Base-by-base conservation (phyloP, 1,140 invertebrate species). In the Drosophila aff. region DNA sequence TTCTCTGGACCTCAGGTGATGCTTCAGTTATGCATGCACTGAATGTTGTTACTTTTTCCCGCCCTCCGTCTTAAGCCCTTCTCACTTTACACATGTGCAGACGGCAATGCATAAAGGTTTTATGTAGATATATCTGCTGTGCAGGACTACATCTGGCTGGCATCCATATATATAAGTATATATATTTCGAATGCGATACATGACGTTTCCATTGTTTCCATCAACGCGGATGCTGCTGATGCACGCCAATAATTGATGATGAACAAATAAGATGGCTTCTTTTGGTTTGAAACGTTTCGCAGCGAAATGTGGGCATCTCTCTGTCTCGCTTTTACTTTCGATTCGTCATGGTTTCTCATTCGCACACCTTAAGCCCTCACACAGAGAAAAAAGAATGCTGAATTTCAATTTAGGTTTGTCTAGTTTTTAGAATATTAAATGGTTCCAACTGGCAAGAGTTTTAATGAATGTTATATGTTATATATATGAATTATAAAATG, bases 261-360 rank as follows among this genome's bases (percentile, higher is more conserved):
- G 85, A 90, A 90, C 85, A 89, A 84, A 89, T 89, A 90, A 89
- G 85, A 89, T 89, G 85, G 81, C 79, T 89, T 84, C 85, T 90
- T 81, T 84, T 63, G 85, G 78, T 80, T 82, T 83, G 69, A 65
- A 71, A 50, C 63, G 40, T 68, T 71, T 68, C 67, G 40, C 67
- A 36, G 31, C n/a, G 63, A 4, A 52, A 43, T 69, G 62, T 16
- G 46, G 44, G n/a, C 64, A 50, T 63, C 31, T 16, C 3, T 41
- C 23, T 26, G 11, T 64, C 63, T 53, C 21, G 46, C 62, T 50
- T 26, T 69, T 49, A 67, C 67, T 67, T 36, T 38, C 2, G 3
- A 38, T 4, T 16, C 23, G 40, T 7, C 3, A 15, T 2, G 47
- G 40, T 16, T 7, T 46, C 49, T 16, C 47, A 46, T 67, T 71